Evolutionary conservation across 2,888 invertebrate genomes (phyloP), one percentile per base, ranked within the genome.

Genomic region (Yponomeuta cagnagella): DNA sequence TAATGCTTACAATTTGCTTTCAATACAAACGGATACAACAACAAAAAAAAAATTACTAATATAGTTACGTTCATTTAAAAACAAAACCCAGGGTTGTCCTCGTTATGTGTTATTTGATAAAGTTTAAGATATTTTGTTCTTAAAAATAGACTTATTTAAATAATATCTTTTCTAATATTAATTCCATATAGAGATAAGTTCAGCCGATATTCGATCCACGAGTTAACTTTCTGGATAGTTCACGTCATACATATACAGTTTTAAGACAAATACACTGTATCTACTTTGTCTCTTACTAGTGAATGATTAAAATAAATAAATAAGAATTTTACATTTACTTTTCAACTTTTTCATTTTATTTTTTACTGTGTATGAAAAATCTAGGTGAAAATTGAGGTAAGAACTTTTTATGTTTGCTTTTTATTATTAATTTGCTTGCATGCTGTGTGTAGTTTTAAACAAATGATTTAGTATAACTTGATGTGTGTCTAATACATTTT

Each of bases 211-310:
- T 10, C 10, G 6, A 64, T 63, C 30, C 4, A 31, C 10, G 31
- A 12, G 23, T 64, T 64, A n/a, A 30, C 10, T 64, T 64, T 64
- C 23, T 30, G 31, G 31, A 58, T 58, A 58, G 52, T 15, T 58
- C 15, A 58, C 15, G 52, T 52, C 15, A 52, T 52, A 52, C 15
- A 52, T 8, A 15, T 52, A 33, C 1, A 58, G 3, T 15, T 23
- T 23, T 23, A 23, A 23, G 52, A 58, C 12, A 58, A 15, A 12
- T 5, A 58, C 52, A 23, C 31, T 23, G 64, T 64, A 30, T 23
- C 30, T 64, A 31, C 64, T 83, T 58, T 82, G 79, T 80, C 80
- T 85, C 82, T 85, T 82, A 85, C 82, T 89, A 86, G 87, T 69
- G 64, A 69, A 69, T 66, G 63, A 70, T 37, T 88, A 80, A 23